These are phyloP conservation scores for Tetragonula carbonaria DNA, from an alignment of 2,888 invertebrate genomes.

Conservation along the genomic window DNA sequence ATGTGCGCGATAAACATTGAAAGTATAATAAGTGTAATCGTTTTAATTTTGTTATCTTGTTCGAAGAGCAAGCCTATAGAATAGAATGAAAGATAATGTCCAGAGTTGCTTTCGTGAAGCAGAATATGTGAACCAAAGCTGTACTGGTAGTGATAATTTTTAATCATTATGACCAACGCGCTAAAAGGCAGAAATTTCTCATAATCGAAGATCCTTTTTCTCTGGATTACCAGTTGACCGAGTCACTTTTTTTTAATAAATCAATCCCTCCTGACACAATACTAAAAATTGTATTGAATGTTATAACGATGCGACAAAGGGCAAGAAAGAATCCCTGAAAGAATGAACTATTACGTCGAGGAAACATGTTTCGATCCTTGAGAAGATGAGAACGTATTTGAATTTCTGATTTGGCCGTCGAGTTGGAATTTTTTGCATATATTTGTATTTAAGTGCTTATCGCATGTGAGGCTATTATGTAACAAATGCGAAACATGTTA, in stretches of 20 bases:
- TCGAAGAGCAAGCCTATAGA: no score
- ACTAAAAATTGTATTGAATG: neutral
- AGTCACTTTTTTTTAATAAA: neutral
- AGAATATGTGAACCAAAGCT: no score
- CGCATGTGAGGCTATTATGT: neutral
- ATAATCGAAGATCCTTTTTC: neutral
- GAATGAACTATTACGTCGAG: neutral
- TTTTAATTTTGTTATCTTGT: constrained; percentile 19
- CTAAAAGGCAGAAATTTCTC: neutral
- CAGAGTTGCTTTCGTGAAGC: neutral
- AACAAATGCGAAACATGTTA: neutral
- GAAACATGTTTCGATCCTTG: no score
- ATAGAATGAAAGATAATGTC: neutral
- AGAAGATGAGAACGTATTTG: neutral
- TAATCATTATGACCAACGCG: constrained; percentile 21
- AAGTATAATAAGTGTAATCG: neutral
- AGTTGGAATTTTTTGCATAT: neutral
- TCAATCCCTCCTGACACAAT: neutral
- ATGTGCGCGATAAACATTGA: neutral
- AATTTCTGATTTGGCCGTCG: neutral
- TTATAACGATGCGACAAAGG: neutral
- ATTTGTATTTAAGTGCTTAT: neutral
- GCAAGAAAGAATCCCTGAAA: neutral
- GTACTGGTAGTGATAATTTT: neutral
- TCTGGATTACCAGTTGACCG: neutral